Evolutionary conservation across 1,140 invertebrate species (phyloP), one percentile per base, ranked within the genome.

Genomic region (Ditylenchus dipsaci): DNA sequence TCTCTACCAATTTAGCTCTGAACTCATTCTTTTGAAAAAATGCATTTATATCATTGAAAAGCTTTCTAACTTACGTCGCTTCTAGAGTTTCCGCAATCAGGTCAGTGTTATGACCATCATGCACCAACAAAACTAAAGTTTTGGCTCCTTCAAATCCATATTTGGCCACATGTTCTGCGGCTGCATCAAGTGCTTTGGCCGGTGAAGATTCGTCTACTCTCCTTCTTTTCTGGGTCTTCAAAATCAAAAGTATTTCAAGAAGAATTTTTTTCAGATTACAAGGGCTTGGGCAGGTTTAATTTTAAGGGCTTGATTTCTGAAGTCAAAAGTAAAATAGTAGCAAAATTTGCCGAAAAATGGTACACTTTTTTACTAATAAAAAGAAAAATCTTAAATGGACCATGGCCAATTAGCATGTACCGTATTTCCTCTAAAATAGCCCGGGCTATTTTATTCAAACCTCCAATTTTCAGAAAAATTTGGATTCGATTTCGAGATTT

Each of bases 81-180:
- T 68, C 67, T 17, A 56, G 30, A 47, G 30, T 68, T 56, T 68
- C 67, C 21, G 38, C 49, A 33, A 59, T 21, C 15, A 65, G 13
- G 49, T 68, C 67, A n/a, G 61, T 64, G 56, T 68, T 68, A 15
- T 57, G 19, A 0, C 67, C 67, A 56, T 68, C 58, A 57, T 68
- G 67, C 21, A 68, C 38, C 45, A 68, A 63, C 27, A 68, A 21
- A 45, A 68, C 58, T 38, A 68, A 45, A 63, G 59, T 68, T 30
- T 45, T 68, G 26, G 67, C 38, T 11, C 33, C 26, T 17, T 42
- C 0, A n/a, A 11, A n/a, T 38, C 19, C 19, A 38, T 57, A 29
- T 27, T 19, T 47, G 21, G 21, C 1, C 5, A 43, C 42, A 26
- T 56, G 27, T 43, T 67, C 9, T 45, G 17, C 21, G 19, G 38